These are phyloP conservation scores for Lepas anatifera DNA, from an alignment of 2,888 invertebrate species.

Conservation along the genomic window DNA sequence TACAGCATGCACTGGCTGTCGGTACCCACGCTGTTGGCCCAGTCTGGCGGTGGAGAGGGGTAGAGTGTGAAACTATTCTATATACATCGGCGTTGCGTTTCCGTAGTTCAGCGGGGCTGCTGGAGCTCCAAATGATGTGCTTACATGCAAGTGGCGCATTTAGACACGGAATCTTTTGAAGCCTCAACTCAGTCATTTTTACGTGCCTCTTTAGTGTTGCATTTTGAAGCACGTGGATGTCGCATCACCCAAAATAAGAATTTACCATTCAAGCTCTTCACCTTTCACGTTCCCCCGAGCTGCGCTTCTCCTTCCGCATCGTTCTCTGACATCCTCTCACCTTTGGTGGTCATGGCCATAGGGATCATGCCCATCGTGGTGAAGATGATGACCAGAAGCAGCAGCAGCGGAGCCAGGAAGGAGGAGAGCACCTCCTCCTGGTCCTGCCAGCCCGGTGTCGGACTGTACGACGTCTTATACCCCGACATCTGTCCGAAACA, in stretches of 20 bases:
- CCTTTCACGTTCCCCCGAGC: background rate
- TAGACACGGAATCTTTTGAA: background rate
- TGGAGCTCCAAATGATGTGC: background rate
- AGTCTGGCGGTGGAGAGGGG: too few species aligned
- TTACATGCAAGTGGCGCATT: background rate
- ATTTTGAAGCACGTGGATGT: too few species aligned
- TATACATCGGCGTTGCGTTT: too few species aligned
- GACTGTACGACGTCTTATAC: background rate
- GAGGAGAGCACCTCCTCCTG: background rate
- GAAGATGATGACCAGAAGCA: background rate
- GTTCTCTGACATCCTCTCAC: background rate
- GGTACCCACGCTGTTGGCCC: background rate
- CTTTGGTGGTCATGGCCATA: slow-evolving; percentile 6
- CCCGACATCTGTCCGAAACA: background rate
- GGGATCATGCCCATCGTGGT: slow-evolving; percentile 1
- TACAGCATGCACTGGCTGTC: slow-evolving; percentile 2
- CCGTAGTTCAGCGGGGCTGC: too few species aligned
- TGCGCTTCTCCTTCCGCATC: too few species aligned
- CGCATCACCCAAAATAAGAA: too few species aligned
- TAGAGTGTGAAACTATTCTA: too few species aligned
- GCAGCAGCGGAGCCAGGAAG: background rate
- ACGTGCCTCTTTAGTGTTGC: background rate
- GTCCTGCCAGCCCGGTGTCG: background rate
- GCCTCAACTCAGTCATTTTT: background rate
- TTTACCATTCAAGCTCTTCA: too few species aligned